Evolutionary conservation across 2,797 vertebrate species (phyloP), one percentile per base, ranked within the genome.

Genomic region (Hydrophis major): DNA sequence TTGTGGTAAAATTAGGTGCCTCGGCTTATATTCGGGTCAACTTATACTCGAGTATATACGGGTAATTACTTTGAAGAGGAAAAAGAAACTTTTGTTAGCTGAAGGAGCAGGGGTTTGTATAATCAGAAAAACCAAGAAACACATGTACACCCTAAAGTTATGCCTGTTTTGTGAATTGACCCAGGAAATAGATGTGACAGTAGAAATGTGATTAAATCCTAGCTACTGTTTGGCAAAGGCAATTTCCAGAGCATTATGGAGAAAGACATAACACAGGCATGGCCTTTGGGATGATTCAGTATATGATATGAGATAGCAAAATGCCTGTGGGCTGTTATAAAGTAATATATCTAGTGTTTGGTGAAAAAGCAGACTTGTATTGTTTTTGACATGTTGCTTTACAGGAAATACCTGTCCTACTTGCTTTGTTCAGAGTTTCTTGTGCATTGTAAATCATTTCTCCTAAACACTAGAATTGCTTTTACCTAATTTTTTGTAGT

Each of bases 311-410:
- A 83, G 25, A 61, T 60, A 55, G 78, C 47, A 59, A 47, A 53
- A 57, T 78, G 55, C 28, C 66, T 37, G 5, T 16, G 83, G 55
- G 57, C 37, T 91, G 56, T 61, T 83, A 47, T 16, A 93, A 91
- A 93, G 5, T 63, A 91, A 55, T 66, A 88, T 47, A 53, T 14
- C 25, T 66, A 57, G 61, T 61, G 28, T 32, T n/a, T 69, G 83
- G 61, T 93, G 66, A 56, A 66, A 87, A 86, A 86, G 66, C 25
- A 78, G 47, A 56, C 55, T 86, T 6, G 16, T 2, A 37, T 63
- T 47, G 60, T 27, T 66, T 37, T 60, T 90, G 89, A n/a, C 55
- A 90, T 87, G 47, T 66, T 90, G 89, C 55, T 59, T 90, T 93
- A 59, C 60, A 69, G 22, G 89, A 55, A 16, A 59, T 56, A 88